Evolutionary conservation across 2,797 vertebrate genomes (phyloP).

Genomic region (Cetoscarus ocellatus): DNA sequence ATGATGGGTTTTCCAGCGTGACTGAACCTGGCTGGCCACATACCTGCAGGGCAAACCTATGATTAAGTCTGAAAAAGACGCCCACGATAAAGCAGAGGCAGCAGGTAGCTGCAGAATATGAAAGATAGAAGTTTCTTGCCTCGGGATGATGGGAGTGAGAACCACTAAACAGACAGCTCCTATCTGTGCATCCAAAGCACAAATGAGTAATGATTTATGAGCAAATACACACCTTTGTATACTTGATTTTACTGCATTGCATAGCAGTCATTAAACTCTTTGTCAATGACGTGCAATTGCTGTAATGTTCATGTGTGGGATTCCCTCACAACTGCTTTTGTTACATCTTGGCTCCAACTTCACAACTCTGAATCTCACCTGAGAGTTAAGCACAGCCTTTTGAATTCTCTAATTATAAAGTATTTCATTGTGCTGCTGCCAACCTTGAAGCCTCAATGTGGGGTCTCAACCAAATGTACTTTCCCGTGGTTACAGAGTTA

Average conservation of each 20-base stretch:
- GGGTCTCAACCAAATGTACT: conserved; percentile 29
- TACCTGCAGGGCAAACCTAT: conserved; percentile 75
- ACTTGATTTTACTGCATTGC: conserved; percentile 10
- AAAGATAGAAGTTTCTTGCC: conserved; percentile 13
- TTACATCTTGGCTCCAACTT: conserved; percentile 19
- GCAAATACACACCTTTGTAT: conserved; percentile 2
- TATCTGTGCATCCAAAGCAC: conserved; percentile 19
- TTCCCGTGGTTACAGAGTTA: conserved; percentile 12
- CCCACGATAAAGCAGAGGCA: conserved; percentile 40
- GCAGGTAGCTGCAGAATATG: conserved; percentile 15
- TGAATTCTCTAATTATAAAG: conserved; percentile 54
- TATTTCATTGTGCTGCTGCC: conserved; percentile 17
- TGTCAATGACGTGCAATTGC: neutral
- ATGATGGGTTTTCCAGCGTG: conserved; percentile 67
- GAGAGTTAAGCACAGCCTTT: conserved; percentile 43
- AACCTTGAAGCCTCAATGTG: conserved; percentile 49
- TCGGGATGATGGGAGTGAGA: conserved; percentile 26
- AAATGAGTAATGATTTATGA: conserved; percentile 12
- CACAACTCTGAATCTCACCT: conserved; percentile 41
- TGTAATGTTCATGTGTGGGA: conserved; percentile 23
- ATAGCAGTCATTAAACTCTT: conserved; percentile 4
- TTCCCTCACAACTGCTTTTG: conserved; percentile 37
- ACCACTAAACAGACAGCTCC: conserved; percentile 41
- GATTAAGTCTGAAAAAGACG: conserved; percentile 69
- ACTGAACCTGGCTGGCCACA: conserved; percentile 75